phyloP scores from a whole-genome alignment of 2,797 vertebrate species.

The Cheirogaleus major region DNA sequence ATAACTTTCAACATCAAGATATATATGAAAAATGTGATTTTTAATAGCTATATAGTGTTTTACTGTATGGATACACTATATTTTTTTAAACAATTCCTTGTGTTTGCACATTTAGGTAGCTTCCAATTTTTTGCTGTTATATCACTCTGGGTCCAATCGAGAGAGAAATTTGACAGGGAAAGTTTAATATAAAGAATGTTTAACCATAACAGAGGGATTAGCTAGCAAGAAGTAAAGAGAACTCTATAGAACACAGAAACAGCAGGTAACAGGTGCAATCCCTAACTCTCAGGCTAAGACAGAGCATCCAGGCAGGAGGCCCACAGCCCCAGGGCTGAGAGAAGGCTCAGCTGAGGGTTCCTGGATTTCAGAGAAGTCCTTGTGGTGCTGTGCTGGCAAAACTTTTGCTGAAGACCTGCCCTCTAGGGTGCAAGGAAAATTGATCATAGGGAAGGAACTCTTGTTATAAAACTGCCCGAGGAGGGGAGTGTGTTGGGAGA shows the following conservation, averaged over 20 bases:
- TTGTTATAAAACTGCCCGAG: background rate
- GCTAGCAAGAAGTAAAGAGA: background rate
- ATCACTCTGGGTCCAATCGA: background rate
- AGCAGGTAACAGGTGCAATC: background rate
- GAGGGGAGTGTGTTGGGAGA: background rate
- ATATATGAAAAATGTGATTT: background rate
- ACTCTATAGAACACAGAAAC: background rate
- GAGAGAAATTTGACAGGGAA: background rate
- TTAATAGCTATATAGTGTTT: background rate
- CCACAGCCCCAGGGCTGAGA: background rate
- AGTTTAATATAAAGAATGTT: background rate
- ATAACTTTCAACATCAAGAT: background rate
- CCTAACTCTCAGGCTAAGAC: background rate
- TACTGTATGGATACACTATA: background rate
- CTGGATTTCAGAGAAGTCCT: background rate
- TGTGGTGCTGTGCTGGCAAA: background rate
- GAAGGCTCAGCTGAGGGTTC: background rate
- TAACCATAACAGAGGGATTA: background rate
- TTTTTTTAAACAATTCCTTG: background rate
- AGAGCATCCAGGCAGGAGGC: no score
- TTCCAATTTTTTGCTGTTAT: background rate
- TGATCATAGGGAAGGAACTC: background rate
- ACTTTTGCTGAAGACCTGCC: background rate
- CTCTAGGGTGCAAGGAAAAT: background rate
- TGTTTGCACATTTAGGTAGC: background rate